Evolutionary conservation across 2,113 vertebrate species (phyloP), one percentile per base, ranked within the genome.

Genomic region (Prionailurus bengalensis): DNA sequence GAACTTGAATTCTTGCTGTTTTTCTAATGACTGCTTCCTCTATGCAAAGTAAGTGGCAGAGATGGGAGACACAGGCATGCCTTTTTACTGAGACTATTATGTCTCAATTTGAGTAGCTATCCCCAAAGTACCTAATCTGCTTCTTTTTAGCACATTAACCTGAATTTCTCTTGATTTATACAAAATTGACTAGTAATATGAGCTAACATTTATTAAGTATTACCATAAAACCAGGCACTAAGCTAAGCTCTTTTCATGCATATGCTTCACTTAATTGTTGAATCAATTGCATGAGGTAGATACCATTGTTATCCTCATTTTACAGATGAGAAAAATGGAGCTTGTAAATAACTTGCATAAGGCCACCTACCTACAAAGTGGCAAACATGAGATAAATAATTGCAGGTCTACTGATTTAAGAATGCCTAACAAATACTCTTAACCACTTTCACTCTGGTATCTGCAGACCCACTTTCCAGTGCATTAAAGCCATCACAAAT

Each of bases 11-110:
- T 53, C 17, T 25, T 45, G 55, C 31, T 55, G 1, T 8, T 48
- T 84, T 68, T 8, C 61, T 42, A 45, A 79, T 31, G 31, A 94
- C 78, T 12, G 25, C 58, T 61, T 90, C 39, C 33, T 10, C 8
- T 51, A n/a, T 5, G 14, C 31, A 27, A 70, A 71, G 36, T 42
- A 63, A n/a, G 31, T 4, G 19, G 15, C 29, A 63, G n/a, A n/a
- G 31, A 23, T 55, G 12, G 73, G 16, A 42, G 14, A 3, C 13
- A 10, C 4, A 2, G 23, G 2, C 3, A 4, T 29, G 6, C 25
- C 14, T 63, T 70, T 55, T 45, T 19, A 53, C 29, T 21, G 17
- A 93, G 25, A 55, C n/a, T 6, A 25, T 4, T 13, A 31, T 2
- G 19, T 39, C 89, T 36, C 63, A 48, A 5, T 11, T 8, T 39